Evolutionary conservation across 2,797 vertebrate species (phyloP), one percentile per base, ranked within the genome.

Genomic region (Enteromius mattozi): DNA sequence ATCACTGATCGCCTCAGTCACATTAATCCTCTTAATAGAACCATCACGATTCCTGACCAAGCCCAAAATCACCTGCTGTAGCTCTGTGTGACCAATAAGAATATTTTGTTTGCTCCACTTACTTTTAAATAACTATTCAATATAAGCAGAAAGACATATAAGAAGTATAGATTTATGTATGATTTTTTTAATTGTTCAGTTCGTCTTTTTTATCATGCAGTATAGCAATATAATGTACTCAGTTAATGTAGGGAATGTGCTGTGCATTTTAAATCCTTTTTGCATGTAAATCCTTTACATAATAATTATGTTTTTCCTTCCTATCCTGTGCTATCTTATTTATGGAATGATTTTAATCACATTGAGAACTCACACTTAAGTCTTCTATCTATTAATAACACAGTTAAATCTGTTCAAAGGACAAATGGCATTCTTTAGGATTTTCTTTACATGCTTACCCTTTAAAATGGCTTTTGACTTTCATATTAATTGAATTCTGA

Each of bases 11-110:
- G 88, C 87, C 90, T 89, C 88, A 85, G 85, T 84, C 88, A 87
- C 89, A 92, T 91, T 94, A 93, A 95, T 95, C 93, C 92, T 87
- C 89, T 93, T 93, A 93, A 93, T 92, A 92, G 90, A 88, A 88
- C 89, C 85, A 91, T 90, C 92, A 12, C 24, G 40, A 51, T 68
- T 63, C 24, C 89, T 83, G 85, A 68, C 80, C 70, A 56, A 12
- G 17, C 91, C 92, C 90, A 88, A 89, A 91, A 92, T 93, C 91
- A 94, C 84, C 88, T 90, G 80, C 90, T 81, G 12, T 35, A n/a
- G 10, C 35, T 33, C n/a, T 45, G 5, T 16, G 27, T 59, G 24
- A 51, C 33, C 27, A 35, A 16, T 10, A 27, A 40, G 19, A n/a
- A 27, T 14, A 24, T 59, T 40, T 61, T 24, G 0, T 59, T 42